Base-by-base conservation (phyloP, 2,888 invertebrate species). In the Drosophila merina region DNA sequence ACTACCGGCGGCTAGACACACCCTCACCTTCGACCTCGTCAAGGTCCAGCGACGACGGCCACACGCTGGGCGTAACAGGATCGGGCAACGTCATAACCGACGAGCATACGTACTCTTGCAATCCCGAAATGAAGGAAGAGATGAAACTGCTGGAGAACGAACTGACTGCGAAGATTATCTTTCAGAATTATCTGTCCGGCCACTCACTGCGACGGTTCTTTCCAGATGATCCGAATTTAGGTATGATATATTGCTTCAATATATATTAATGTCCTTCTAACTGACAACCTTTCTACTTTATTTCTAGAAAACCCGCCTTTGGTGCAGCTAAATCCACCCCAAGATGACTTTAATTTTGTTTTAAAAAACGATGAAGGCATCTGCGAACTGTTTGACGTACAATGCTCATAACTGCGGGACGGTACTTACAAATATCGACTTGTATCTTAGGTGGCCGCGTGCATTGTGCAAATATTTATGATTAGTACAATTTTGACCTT, bases 321-420 rank as follows among this genome's bases (percentile, higher is more conserved):
- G 5, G 57, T 91, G 45, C 89, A 88, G 56, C 62, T 91, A 1
- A 89, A 90, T 80, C 91, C 91, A 26, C 91, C 91, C 12, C 89
- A 85, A 63, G 79, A 86, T 44, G 91, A 91, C 73, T 91, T 89
- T 42, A 87, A 88, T 55, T 91, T 89, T 66, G 88, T 82, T n/a
- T 71, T 91, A 49, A 83, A 80, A 63, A 81, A 75, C 50, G 84
- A 90, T 67, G 91, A 92, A 72, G 91, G 91, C 33, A 81, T 91
- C 60, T 91, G 91, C 74, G 91, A 92, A 66, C 82, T 91, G 38
- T 91, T 90, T 74, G 91, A 91, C 71, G 88, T 91, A 77, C 84
- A 89, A 48, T 88, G 89, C 40, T 73, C 83, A 51, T 89, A 77
- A 57, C 67, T 60, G 47, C 38, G 26, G 63, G 45, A 28, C 26